phyloP scores from a whole-genome alignment of 1,140 invertebrate genomes.

The Zelostemma sp. region DNA sequence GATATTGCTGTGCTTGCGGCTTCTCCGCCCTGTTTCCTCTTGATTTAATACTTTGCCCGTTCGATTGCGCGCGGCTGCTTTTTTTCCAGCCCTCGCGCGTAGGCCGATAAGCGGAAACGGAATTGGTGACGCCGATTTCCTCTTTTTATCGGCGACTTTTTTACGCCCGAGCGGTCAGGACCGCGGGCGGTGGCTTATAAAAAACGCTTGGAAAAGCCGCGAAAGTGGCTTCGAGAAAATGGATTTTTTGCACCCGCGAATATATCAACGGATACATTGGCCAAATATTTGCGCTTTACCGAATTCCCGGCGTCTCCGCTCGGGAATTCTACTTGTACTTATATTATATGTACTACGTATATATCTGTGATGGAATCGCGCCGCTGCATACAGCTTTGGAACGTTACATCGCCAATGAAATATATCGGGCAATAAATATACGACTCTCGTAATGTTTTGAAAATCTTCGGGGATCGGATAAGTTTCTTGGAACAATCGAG shows the following conservation, averaged over 20 bases:
- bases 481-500: slow-evolving; percentile 47
- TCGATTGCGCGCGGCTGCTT: slow-evolving; percentile 28
- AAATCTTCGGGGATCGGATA: slow-evolving; percentile 45
- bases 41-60: slow-evolving; percentile 42
- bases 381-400: too few species aligned
- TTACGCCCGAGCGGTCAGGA: slow-evolving; percentile 8
- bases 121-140: slow-evolving; percentile 38
- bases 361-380: too few species aligned
- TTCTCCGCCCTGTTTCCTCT: slow-evolving; percentile 42
- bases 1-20: slow-evolving; percentile 46
- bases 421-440: slow-evolving; percentile 46
- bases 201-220: neutral
- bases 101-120: slow-evolving; percentile 42
- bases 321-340: too few species aligned
- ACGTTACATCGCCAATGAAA: too few species aligned
- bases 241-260: neutral
- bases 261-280: slow-evolving; percentile 1
- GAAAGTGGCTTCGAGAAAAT: slow-evolving; percentile 2
- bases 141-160: slow-evolving; percentile 28
- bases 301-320: too few species aligned
- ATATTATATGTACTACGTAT: too few species aligned
- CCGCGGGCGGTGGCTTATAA: slow-evolving; percentile 5
- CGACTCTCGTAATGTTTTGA: slow-evolving; percentile 28
- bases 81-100: slow-evolving; percentile 15
- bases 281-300: neutral